Evolutionary conservation across 2,113 vertebrate species (phyloP).

Genomic region (Rhinolophus ferrumequinum): DNA sequence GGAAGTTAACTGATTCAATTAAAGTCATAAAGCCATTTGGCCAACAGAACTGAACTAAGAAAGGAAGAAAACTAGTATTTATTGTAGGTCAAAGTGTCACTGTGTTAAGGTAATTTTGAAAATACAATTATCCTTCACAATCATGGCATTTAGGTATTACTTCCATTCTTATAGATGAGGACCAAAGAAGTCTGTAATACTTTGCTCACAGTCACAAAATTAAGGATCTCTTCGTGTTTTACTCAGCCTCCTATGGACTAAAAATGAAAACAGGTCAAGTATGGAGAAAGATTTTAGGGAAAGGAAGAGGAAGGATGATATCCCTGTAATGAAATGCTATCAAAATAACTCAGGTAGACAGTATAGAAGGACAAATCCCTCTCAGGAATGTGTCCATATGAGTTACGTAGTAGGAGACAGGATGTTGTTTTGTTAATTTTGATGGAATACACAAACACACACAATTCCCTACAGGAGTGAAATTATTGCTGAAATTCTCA

Average conservation of each 20-base stretch:
- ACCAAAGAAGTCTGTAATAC: slow-evolving; percentile 30
- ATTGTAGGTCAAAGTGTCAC: neutral
- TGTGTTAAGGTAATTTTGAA: slow-evolving; percentile 5
- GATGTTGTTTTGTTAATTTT: neutral
- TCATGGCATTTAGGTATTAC: neutral
- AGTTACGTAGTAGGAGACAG: neutral
- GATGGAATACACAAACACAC: neutral
- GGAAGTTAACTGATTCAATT: neutral
- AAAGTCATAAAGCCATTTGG: neutral
- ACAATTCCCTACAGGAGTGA: neutral
- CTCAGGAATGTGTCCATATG: neutral
- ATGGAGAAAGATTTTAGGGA: slow-evolving; percentile 15
- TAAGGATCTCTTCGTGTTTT: slow-evolving; percentile 8
- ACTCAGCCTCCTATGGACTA: neutral
- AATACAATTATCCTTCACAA: neutral
- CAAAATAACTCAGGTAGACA: neutral
- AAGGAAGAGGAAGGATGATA: neutral
- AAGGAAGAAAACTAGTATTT: slow-evolving; percentile 25
- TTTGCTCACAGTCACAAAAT: slow-evolving; percentile 19
- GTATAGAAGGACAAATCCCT: neutral
- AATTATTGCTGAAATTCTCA: slow-evolving; percentile 23
- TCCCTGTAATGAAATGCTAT: neutral
- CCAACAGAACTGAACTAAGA: slow-evolving; percentile 2
- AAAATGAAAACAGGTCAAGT: slow-evolving; percentile 49
- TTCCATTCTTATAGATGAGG: neutral